These are phyloP conservation scores for Druceiella hillmani DNA, from an alignment of 2,888 invertebrate genomes.

Conservation along the genomic window DNA sequence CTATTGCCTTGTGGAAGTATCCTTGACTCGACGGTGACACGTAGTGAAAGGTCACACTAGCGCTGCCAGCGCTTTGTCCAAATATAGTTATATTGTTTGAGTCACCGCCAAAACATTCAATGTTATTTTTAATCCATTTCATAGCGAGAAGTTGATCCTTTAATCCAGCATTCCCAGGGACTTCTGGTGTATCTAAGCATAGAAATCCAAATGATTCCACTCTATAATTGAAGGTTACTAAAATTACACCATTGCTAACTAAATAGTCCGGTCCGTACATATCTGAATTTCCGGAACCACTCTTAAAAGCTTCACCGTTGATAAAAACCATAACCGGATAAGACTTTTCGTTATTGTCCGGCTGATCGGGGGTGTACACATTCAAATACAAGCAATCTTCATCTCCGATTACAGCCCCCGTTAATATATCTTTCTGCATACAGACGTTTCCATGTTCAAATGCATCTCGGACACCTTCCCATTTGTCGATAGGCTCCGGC, in stretches of 20 bases:
- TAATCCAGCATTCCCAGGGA: conserved; percentile 3
- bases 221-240: conserved; percentile 5
- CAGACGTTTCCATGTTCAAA: background rate
- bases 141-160: conserved; percentile 3
- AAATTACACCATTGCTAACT: background rate
- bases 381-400: conserved; percentile 7
- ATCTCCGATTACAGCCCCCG: background rate
- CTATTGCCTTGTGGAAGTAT: background rate
- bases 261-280: conserved; percentile 3
- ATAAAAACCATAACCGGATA: conserved; percentile 4
- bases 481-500: conserved; percentile 1
- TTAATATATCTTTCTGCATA: too few species aligned
- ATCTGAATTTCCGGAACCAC: conserved; percentile 1
- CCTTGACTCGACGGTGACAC: conserved; percentile 1
- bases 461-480: conserved; percentile 4
- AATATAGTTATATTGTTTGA: conserved; percentile 5
- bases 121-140: conserved; percentile 6
- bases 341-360: background rate
- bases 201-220: conserved; percentile 4
- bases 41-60: background rate
- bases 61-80: conserved; percentile 2
- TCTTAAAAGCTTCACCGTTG: conserved; percentile 1
- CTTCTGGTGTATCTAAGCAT: conserved; percentile 2
- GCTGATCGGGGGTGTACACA: conserved; percentile 2
- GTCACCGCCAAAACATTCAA: conserved; percentile 3